These are phyloP conservation scores for Linyphia triangularis DNA, from an alignment of 2,888 invertebrate species.

Conservation along the genomic window DNA sequence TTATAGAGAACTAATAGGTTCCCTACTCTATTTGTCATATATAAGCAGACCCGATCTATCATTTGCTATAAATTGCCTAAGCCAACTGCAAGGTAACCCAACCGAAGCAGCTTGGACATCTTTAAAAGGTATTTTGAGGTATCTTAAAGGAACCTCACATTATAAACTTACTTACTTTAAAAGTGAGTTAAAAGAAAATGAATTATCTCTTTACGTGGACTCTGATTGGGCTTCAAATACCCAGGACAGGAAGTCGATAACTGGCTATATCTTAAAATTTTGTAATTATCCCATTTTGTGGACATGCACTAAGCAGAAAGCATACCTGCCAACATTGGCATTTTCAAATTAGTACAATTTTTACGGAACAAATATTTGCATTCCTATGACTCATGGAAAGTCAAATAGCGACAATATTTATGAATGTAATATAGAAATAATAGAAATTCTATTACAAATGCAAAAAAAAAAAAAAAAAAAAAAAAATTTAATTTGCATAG, in stretches of 20 bases:
- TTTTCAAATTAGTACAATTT: no score
- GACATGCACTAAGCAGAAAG: not conserved
- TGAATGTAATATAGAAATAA: no score
- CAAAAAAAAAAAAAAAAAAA: no score
- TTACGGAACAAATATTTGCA: no score
- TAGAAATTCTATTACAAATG: no score
- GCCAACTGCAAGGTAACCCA: not conserved
- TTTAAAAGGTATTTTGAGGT: not conserved
- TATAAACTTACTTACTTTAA: not conserved
- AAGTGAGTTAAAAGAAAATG: not conserved
- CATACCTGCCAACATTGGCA: no score
- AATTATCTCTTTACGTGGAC: not conserved
- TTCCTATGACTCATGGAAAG: no score
- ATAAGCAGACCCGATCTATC: not conserved
- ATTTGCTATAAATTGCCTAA: not conserved
- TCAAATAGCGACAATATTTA: no score
- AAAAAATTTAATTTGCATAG: no score
- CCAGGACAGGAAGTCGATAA: not conserved
- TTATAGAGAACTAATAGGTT: not conserved
- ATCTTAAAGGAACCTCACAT: not conserved
- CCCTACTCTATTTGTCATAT: not conserved
- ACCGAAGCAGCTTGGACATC: not conserved
- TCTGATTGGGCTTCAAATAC: not conserved
- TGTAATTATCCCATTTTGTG: not conserved
- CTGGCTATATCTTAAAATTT: conserved; percentile 6